Evolutionary conservation across 2,113 vertebrate species (phyloP).

Genomic region (mouse (Mus musculus)): DNA sequence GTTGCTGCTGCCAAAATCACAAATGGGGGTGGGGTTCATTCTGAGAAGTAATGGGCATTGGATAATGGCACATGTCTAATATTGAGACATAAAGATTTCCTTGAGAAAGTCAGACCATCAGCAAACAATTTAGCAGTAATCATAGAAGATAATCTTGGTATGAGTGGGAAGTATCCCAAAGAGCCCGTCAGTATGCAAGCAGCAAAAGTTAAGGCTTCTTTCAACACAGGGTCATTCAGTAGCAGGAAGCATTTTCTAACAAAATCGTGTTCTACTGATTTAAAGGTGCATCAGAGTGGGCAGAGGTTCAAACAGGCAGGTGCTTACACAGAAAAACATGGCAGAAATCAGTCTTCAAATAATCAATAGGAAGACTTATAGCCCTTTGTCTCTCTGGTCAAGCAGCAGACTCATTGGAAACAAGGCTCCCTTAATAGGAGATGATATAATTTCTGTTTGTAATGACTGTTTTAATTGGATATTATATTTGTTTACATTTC

Average conservation of each 20-base stretch:
- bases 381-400: not conserved
- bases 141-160: not conserved
- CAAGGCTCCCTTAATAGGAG: not conserved
- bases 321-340: not conserved
- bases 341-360: not conserved
- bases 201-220: not conserved
- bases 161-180: not conserved
- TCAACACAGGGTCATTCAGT: not conserved
- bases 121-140: not conserved
- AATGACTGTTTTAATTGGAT: too few relatives aligned
- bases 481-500: too few relatives aligned
- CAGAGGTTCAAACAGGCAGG: not conserved
- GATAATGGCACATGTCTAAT: not conserved
- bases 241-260: conserved; percentile 5
- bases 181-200: not conserved
- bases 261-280: not conserved
- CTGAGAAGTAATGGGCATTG: not conserved
- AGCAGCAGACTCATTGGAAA: not conserved
- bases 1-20: not conserved
- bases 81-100: not conserved
- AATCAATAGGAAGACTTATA: not conserved
- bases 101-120: not conserved
- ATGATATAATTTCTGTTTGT: not conserved
- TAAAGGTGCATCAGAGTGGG: not conserved
- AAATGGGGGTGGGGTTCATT: not conserved